Conservation (phyloP, 2,888 invertebrate species). For the Melanostoma scalare region DNA sequence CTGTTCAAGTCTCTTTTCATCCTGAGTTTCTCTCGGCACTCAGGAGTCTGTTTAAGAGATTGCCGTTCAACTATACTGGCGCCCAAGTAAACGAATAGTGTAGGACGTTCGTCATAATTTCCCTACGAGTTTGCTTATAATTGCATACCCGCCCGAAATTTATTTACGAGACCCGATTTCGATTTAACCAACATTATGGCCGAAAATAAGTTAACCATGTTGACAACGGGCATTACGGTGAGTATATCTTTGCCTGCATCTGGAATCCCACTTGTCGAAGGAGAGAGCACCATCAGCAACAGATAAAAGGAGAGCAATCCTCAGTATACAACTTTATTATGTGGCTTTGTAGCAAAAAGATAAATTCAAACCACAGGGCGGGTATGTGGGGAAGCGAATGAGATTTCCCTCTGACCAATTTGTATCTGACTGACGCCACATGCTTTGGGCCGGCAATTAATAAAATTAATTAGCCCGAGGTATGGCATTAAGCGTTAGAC, state of each 20-base stretch:
- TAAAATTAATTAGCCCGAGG: constrained; percentile 70
- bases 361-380: neutral
- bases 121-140: constrained; percentile 64
- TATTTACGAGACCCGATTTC: constrained; percentile 71
- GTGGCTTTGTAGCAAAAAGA: constrained; percentile 11
- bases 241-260: constrained; percentile 7
- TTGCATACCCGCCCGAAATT: constrained; percentile 66
- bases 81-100: constrained; percentile 37
- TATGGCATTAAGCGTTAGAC: constrained; percentile 70
- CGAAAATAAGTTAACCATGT: constrained; percentile 70
- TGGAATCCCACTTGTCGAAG: constrained; percentile 43
- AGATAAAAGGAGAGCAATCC: constrained; percentile 32
- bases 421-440: constrained; percentile 69
- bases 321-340: constrained; percentile 67
- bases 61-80: neutral
- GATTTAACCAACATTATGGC: constrained; percentile 68
- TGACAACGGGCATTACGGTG: constrained; percentile 68
- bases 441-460: constrained; percentile 69
- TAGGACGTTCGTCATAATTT: constrained; percentile 72
- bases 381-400: constrained; percentile 4
- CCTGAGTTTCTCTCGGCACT: constrained; percentile 7
- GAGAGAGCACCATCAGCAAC: neutral
- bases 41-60: too few species aligned
- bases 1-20: constrained; percentile 54
- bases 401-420: constrained; percentile 51